These are phyloP conservation scores for Lepidocyrtinus sp. DNA, from an alignment of 2,888 invertebrate genomes.

Conservation along the genomic window DNA sequence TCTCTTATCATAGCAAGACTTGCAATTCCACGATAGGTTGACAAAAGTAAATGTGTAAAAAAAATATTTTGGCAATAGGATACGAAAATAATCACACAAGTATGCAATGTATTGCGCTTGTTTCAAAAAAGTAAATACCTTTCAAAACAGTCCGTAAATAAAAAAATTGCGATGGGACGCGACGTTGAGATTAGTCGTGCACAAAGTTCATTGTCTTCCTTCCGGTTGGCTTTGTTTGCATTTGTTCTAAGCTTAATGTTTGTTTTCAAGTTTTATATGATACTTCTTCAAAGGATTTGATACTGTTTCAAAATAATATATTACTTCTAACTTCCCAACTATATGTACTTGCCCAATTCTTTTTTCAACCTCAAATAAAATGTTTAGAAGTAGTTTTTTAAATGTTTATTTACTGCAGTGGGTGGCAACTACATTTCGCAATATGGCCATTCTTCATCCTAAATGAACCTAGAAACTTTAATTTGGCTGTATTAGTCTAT, in stretches of 20 bases:
- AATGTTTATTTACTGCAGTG: conserved; percentile 14
- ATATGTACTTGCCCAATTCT: not conserved
- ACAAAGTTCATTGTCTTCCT: conserved; percentile 44
- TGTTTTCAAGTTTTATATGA: not conserved
- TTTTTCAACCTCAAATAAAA: conserved; percentile 7
- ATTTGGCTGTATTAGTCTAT: conserved; percentile 34
- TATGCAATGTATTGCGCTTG: not conserved
- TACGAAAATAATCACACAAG: not conserved
- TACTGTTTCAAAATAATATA: not conserved
- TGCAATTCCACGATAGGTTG: no score
- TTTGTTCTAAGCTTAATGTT: not conserved
- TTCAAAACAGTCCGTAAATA: not conserved
- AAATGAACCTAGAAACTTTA: conserved; percentile 44
- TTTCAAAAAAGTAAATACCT: not conserved
- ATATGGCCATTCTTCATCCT: conserved; percentile 29
- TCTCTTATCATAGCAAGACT: no score
- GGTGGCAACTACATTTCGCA: conserved; percentile 33
- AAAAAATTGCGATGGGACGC: not conserved
- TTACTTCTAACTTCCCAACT: not conserved
- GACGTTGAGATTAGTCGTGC: not conserved
- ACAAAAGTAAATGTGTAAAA: no score
- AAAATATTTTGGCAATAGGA: not conserved
- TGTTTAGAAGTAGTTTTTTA: not conserved
- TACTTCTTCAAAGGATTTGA: not conserved
- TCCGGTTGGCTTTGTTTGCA: conserved; percentile 30